Evolutionary conservation across 2,888 invertebrate species (phyloP), one percentile per base, ranked within the genome.

Genomic region (Eupsilia transversa): DNA sequence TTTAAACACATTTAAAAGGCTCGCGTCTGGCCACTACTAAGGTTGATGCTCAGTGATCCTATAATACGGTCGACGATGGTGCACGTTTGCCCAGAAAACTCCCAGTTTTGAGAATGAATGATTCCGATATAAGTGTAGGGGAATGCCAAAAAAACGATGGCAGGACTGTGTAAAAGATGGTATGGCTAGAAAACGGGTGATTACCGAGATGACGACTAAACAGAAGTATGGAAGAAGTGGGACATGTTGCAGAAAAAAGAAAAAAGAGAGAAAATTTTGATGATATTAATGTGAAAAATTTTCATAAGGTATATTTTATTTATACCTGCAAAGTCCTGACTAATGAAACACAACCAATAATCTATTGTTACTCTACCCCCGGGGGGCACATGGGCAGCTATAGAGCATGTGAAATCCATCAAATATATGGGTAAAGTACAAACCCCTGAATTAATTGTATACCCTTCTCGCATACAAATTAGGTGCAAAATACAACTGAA

Each of bases 371-470:
- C 10, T 12, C 41, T 60, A 33, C 14, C 41, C 23, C 27, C 10
- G 1, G 35, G 9, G 23, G 1, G 38, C 17, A 41, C 17, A 35
- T 3, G 4, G n/a, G 7, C 1, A 59, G 46, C n/a, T 30, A 41
- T n/a, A 20, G 6, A 0, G n/a, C 17, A 75, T 46, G 60, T 54
- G 3, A 54, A 61, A 75, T 54, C 54, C n/a, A 68, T 60, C 52
- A n/a, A 75, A 60, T 30, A 41, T 33, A 46, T 10, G n/a, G 43
- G 35, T 38, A 30, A 54, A 69, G 38, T 23, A 46, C 60, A 57
- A 71, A 57, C 17, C 49, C 61, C 57, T 72, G 74, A 73, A 63
- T 77, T 57, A 52, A 72, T 73, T 43, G 12, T 49, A 38, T 17
- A n/a, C 20, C 56, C 35, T 41, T 20, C 49, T 30, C 10, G 41